These are phyloP conservation scores for Agonum fuliginosum DNA, from an alignment of 2,888 invertebrate genomes.

Conservation along the genomic window DNA sequence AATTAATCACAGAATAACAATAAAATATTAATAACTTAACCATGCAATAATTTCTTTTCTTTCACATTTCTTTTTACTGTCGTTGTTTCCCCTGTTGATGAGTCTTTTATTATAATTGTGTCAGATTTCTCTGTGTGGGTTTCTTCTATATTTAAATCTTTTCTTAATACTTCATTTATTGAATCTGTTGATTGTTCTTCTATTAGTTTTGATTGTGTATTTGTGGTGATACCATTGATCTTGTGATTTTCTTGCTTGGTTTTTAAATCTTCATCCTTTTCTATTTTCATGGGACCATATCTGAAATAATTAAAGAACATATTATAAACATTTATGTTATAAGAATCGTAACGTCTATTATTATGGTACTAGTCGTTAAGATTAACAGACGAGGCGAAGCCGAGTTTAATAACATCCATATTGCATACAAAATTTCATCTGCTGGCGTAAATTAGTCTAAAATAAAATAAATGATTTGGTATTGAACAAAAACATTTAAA, in stretches of 20 bases:
- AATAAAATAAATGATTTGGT: no score
- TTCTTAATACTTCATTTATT: not conserved
- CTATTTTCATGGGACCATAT: constrained; percentile 22
- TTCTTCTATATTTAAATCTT: not conserved
- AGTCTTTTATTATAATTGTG: not conserved
- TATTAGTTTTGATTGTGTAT: not conserved
- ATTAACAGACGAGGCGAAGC: no score
- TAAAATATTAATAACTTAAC: not conserved
- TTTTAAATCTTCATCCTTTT: constrained; percentile 2
- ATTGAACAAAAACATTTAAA: no score
- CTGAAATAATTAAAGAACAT: not conserved
- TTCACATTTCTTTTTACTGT: constrained; percentile 8
- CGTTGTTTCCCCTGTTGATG: not conserved
- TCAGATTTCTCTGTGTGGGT: not conserved
- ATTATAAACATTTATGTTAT: no score
- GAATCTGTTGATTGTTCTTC: not conserved
- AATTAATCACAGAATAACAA: constrained; percentile 10
- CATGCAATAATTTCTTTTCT: constrained; percentile 9
- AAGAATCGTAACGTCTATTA: no score
- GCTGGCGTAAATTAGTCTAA: no score
- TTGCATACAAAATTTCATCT: no score
- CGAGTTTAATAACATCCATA: no score
- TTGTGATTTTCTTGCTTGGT: not conserved
- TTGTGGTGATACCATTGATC: not conserved
- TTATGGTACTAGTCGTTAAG: no score